phyloP scores from a whole-genome alignment of 1,140 invertebrate species.

The Arctopsyche grandis region DNA sequence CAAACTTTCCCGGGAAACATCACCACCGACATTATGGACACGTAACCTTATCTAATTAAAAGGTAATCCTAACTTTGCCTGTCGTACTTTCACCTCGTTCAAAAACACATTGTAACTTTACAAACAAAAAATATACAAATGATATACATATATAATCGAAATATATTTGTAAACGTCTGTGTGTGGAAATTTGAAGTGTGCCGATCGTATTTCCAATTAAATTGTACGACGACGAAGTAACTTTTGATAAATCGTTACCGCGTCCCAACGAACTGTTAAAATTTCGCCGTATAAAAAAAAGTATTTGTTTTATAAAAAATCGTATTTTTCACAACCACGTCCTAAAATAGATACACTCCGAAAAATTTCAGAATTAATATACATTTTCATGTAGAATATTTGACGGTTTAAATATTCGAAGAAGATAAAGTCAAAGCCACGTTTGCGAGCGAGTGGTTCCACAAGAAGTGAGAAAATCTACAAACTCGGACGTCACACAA shows the following conservation, averaged over 20 bases:
- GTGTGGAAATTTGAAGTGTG: neutral
- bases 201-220: conserved; percentile 21
- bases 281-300: too few species aligned
- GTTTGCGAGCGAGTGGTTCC: neutral
- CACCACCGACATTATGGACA: neutral
- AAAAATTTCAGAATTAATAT: too few species aligned
- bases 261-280: neutral
- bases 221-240: conserved; percentile 15
- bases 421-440: too few species aligned
- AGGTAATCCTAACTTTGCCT: conserved; percentile 6
- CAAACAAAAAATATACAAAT: neutral
- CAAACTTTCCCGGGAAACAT: neutral
- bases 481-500: neutral
- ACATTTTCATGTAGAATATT: too few species aligned
- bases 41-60: conserved; percentile 22
- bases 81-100: neutral
- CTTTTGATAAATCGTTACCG: conserved; percentile 14
- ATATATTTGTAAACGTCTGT: too few species aligned
- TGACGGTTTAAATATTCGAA: too few species aligned
- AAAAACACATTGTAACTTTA: neutral
- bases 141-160: neutral
- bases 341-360: too few species aligned
- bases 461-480: neutral
- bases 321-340: too few species aligned
- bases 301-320: too few species aligned